A percentile compares a stretch with the other conserved stretches of the same genome.
Conservation (phyloP, 2,888 invertebrate species). For the Drosophila quasianomalipes region DNA sequence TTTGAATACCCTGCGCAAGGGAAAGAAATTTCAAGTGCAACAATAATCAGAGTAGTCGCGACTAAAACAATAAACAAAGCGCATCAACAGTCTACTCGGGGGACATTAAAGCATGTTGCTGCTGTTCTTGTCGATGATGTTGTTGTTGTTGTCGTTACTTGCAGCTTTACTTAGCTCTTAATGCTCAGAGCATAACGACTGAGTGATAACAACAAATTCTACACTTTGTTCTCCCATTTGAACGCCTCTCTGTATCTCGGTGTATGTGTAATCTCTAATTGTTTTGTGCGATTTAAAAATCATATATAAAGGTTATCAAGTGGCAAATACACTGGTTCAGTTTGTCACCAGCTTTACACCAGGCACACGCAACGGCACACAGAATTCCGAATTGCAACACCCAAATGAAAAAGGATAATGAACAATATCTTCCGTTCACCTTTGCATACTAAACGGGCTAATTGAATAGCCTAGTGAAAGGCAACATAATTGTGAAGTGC, state of each 20-base stretch:
- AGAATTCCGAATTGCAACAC: not conserved
- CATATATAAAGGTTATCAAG: slow-evolving; percentile 68
- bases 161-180: slow-evolving; percentile 15
- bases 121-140: slow-evolving; percentile 7
- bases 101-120: slow-evolving; percentile 21
- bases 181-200: slow-evolving; percentile 56
- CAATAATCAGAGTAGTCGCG: slow-evolving; percentile 28
- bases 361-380: not conserved
- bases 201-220: slow-evolving; percentile 58
- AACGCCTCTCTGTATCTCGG: slow-evolving; percentile 6
- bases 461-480: not conserved
- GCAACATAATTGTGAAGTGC: not conserved
- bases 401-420: slow-evolving; percentile 36
- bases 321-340: slow-evolving; percentile 49
- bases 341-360: slow-evolving; percentile 29
- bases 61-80: slow-evolving; percentile 36
- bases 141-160: slow-evolving; percentile 4
- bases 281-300: slow-evolving; percentile 44
- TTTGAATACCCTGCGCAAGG: not conserved
- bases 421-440: not conserved
- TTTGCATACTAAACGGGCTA: not conserved
- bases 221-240: slow-evolving; percentile 35
- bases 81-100: slow-evolving; percentile 28
- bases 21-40: slow-evolving; percentile 12
- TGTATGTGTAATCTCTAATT: slow-evolving; percentile 31